Evolutionary conservation across 2,888 invertebrate species (phyloP).

Genomic region (Isotomurus palustris): DNA sequence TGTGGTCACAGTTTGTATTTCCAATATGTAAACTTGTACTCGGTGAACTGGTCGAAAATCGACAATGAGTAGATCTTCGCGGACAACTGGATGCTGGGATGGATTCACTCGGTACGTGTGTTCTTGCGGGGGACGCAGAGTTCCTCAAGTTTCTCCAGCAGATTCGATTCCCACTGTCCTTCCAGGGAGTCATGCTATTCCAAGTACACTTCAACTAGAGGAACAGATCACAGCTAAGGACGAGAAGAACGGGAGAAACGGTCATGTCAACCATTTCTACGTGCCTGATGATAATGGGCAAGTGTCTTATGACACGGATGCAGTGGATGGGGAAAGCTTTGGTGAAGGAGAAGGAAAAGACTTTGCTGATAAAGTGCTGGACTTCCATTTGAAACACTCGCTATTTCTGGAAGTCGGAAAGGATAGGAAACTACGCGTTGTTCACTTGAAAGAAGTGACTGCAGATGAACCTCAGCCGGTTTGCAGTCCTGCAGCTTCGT

Average conservation of each 20-base stretch:
- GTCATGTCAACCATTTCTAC: slow-evolving; percentile 11
- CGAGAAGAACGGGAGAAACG: no score
- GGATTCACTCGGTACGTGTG: slow-evolving; percentile 2
- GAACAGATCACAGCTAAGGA: not conserved
- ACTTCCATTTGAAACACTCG: slow-evolving; percentile 1
- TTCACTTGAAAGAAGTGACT: slow-evolving; percentile 21
- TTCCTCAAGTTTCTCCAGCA: slow-evolving; percentile 23
- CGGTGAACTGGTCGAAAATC: not conserved
- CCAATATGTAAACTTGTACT: not conserved
- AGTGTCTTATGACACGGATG: not conserved
- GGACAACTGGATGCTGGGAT: slow-evolving; percentile 1
- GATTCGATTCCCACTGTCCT: slow-evolving; percentile 24
- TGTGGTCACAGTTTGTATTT: not conserved
- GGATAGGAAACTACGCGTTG: slow-evolving; percentile 37
- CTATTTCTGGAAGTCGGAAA: slow-evolving; percentile 40
- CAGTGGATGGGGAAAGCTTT: slow-evolving; percentile 1
- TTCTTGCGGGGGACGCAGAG: slow-evolving; percentile 18
- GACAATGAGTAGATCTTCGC: no score
- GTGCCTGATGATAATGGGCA: slow-evolving; percentile 3
- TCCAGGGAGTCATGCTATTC: slow-evolving; percentile 7
- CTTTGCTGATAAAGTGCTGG: not conserved
- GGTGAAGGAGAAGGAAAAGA: not conserved
- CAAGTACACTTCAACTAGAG: not conserved
- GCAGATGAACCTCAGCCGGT: not conserved
- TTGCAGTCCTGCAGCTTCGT: not conserved